Evolutionary conservation across 1,140 invertebrate genomes (phyloP).

Genomic region (Drosophila lacertosa): DNA sequence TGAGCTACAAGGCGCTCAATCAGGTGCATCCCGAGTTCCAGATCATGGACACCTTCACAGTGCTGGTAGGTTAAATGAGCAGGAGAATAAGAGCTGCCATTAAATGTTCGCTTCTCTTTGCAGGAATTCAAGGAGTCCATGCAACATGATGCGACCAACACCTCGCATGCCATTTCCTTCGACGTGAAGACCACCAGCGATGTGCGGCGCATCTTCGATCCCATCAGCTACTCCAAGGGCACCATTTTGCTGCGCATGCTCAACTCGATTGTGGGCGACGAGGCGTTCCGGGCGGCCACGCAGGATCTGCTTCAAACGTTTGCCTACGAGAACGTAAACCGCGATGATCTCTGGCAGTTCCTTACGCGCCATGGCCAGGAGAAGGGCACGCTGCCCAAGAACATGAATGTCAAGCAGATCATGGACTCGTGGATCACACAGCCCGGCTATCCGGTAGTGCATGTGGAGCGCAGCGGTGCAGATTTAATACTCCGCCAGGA

Average conservation of each 20-base stretch:
- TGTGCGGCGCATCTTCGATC: slow-evolving; percentile 93
- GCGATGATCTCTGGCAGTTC: slow-evolving; percentile 89
- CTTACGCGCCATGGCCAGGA: slow-evolving; percentile 86
- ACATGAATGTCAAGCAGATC: slow-evolving; percentile 87
- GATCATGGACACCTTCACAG: slow-evolving; percentile 91
- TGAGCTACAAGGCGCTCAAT: slow-evolving; percentile 88
- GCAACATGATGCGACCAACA: slow-evolving; percentile 88
- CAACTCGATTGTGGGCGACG: slow-evolving; percentile 89
- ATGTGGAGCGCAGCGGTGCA: slow-evolving; percentile 83
- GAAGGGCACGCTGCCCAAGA: slow-evolving; percentile 83
- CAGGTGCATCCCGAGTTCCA: slow-evolving; percentile 88
- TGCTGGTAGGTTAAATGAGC: slow-evolving; percentile 82
- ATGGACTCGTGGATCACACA: slow-evolving; percentile 94
- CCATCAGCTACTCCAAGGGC: slow-evolving; percentile 94
- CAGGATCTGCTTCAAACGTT: slow-evolving; percentile 86
- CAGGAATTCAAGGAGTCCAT: slow-evolving; percentile 89
- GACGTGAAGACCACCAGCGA: slow-evolving; percentile 89
- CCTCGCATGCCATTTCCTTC: slow-evolving; percentile 89
- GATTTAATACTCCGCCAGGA: slow-evolving; percentile 69
- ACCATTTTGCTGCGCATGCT: slow-evolving; percentile 93
- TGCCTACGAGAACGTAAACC: slow-evolving; percentile 88
- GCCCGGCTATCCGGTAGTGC: slow-evolving; percentile 92
- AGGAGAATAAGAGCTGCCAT: too few species aligned
- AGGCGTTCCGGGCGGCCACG: slow-evolving; percentile 89
- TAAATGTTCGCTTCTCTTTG: not conserved